Base-by-base conservation (phyloP, 1,140 invertebrate species). In the Paramacrobiotus metropolitanus region DNA sequence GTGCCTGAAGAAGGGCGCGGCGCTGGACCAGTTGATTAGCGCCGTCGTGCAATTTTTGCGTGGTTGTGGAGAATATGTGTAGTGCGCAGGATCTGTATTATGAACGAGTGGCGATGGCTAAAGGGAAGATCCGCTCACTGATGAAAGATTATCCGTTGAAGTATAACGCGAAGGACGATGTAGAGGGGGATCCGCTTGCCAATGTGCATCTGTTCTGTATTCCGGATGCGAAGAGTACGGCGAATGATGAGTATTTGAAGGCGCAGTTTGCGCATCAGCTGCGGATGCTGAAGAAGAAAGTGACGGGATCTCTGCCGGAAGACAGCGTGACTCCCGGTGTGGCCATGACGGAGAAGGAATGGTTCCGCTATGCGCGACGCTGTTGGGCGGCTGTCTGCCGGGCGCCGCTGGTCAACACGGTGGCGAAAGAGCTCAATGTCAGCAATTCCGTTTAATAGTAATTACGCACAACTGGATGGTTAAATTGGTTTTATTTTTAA, bases 341-440 rank as follows among this genome's bases (percentile, higher is more conserved):
- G 15, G 15, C 48, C 15, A 55, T 55, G 48, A 55, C 48, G 48
- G 48, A 55, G 48, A 55, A 55, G 24, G 48, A 55, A 24, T 55
- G 48, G 48, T 55, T 55, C 48, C 15, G 24, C 4, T 55, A 55
- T 28, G 15, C 48, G 24, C 15, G 24, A 4, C 15, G 24, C 15
- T 55, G 48, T 24, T 55, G 48, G 48, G 48, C 48, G 48, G 48
- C 48, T 15, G 48, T 55, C 24, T 55, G 48, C 28, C 15, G 28
- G 28, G 48, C 48, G 9, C 48, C 48, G 15, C 24, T 55, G 24
- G 24, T 55, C 15, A 55, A 55, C 24, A 20, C 48, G 15, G 28
- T 55, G 4, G 48, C 48, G 15, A 55, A 55, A 28, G 48, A 55
- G 28, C 48, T 55, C 15, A 55, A 55, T 24, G 24, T 55, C 24